Conservation (phyloP, 1,140 invertebrate genomes). For the Ooceraea biroi region DNA sequence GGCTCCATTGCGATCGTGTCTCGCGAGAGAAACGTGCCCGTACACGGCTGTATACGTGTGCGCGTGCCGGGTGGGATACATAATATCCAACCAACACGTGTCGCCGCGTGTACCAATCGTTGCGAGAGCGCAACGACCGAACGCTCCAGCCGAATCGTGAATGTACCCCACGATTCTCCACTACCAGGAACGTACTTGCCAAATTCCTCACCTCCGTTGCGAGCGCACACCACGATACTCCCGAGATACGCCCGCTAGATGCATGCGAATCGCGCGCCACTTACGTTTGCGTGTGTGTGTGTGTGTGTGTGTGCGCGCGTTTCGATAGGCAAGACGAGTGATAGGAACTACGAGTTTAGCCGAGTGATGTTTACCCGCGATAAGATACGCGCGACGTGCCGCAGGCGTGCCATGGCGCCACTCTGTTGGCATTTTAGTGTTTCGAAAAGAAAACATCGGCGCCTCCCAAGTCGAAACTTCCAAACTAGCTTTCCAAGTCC, state of each 20-base stretch:
- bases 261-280: not conserved
- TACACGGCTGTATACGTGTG: not conserved
- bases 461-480: not conserved
- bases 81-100: no score
- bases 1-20: constrained; percentile 62
- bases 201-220: constrained; percentile 49
- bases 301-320: not conserved
- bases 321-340: constrained; percentile 52
- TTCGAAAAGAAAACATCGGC: not conserved
- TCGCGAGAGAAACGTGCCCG: not conserved
- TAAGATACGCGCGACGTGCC: constrained; percentile 49
- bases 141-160: constrained; percentile 11
- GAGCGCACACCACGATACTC: not conserved
- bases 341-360: constrained; percentile 61
- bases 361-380: constrained; percentile 67
- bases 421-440: constrained; percentile 55
- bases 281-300: no score
- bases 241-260: constrained; percentile 12
- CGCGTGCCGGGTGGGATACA: not conserved
- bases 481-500: not conserved
- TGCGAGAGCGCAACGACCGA: constrained; percentile 51
- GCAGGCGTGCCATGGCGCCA: constrained; percentile 49
- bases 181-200: constrained; percentile 44
- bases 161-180: constrained; percentile 48
- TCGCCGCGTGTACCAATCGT: not conserved